Conservation (phyloP, 2,113 vertebrate genomes). For the Rattus norvegicus region GRCr8 NC_086023.1:16002001-16002500, state of each 20-base stretch:
- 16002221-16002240: background rate
- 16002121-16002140: background rate
- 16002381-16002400: background rate
- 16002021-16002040: background rate
- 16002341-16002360: background rate
- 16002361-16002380: background rate
- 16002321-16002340: background rate
- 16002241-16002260: background rate
- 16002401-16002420: background rate
- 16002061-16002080: background rate
- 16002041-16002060: background rate
- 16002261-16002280: background rate
- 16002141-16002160: background rate
- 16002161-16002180: background rate
- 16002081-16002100: background rate
- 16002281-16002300: background rate
- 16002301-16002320: background rate
- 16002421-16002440: background rate
- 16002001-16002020: background rate
- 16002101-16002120: background rate
- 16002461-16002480: background rate
- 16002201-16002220: background rate
- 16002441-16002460: background rate
- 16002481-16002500: background rate
- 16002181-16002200: background rate